Percentiles rank a stretch among this genome's conserved stretches.
Conservation (phyloP, 37 sponge, comb jelly and placozoan species). For the Cladorhizidae sp. region DNA sequence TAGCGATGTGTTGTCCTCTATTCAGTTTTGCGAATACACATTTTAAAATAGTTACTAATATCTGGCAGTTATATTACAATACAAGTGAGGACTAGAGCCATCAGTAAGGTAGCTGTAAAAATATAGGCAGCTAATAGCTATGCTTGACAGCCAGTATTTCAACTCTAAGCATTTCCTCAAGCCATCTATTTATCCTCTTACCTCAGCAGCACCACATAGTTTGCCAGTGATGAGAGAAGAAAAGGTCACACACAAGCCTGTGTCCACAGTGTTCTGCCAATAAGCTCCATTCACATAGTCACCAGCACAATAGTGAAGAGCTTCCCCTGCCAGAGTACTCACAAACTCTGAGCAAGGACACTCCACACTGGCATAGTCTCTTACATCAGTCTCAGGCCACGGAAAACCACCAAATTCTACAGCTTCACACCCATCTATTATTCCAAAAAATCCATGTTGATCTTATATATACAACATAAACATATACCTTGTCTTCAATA, state of each 20-base stretch:
- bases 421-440: constrained; percentile 18
- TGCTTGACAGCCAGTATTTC: too few relatives aligned
- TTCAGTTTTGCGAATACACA: too few relatives aligned
- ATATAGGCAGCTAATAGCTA: too few relatives aligned
- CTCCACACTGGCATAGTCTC: constrained; percentile 7
- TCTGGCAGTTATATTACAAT: too few relatives aligned
- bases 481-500: too few relatives aligned
- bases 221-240: background rate
- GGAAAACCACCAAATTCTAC: background rate
- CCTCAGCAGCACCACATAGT: background rate
- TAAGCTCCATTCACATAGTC: constrained; percentile 10
- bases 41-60: too few relatives aligned
- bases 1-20: too few relatives aligned
- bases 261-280: constrained; percentile 4
- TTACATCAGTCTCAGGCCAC: constrained; percentile 19
- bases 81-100: too few relatives aligned
- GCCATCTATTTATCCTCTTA: background rate
- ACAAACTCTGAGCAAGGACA: constrained; percentile 30
- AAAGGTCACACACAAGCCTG: background rate
- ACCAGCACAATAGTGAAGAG: constrained; percentile 7
- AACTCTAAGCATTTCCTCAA: too few relatives aligned
- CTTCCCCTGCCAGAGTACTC: constrained; percentile 7
- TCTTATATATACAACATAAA: too few relatives aligned
- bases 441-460: too few relatives aligned
- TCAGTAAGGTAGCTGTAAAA: too few relatives aligned